phyloP scores from a whole-genome alignment of 2,888 invertebrate species.

The Nymphalis c-album region DNA sequence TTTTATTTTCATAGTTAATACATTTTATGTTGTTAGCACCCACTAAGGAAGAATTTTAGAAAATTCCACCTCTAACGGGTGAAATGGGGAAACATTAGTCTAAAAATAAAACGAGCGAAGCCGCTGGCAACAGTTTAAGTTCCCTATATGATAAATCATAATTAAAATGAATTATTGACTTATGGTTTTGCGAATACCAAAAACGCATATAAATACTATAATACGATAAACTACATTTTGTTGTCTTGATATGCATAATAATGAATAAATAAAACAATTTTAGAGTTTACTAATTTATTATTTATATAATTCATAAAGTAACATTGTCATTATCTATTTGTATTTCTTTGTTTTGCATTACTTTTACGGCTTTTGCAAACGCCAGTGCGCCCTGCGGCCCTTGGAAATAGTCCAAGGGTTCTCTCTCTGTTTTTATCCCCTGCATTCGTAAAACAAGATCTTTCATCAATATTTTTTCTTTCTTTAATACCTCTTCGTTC shows the following conservation, averaged over 20 bases:
- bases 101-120: too few relatives aligned
- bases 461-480: slow-evolving; percentile 56
- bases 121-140: too few relatives aligned
- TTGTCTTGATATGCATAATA: neutral
- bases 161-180: too few relatives aligned
- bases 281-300: too few relatives aligned
- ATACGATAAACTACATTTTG: neutral
- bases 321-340: slow-evolving; percentile 45
- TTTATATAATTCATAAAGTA: slow-evolving; percentile 26
- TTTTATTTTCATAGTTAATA: too few relatives aligned
- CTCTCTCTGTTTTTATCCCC: slow-evolving; percentile 48
- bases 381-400: slow-evolving; percentile 56
- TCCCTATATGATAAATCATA: too few relatives aligned
- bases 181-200: too few relatives aligned
- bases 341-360: slow-evolving; percentile 46
- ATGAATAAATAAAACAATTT: neutral
- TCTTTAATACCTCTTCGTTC: slow-evolving; percentile 61
- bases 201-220: too few relatives aligned
- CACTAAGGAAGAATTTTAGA: too few relatives aligned
- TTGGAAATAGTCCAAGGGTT: slow-evolving; percentile 54
- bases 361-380: slow-evolving; percentile 52
- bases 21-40: too few relatives aligned
- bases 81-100: too few relatives aligned
- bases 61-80: too few relatives aligned
- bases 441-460: slow-evolving; percentile 52